These are phyloP conservation scores for Caenorhabditis macrosperma DNA, from an alignment of 2,888 invertebrate genomes.

Conservation along the genomic window DNA sequence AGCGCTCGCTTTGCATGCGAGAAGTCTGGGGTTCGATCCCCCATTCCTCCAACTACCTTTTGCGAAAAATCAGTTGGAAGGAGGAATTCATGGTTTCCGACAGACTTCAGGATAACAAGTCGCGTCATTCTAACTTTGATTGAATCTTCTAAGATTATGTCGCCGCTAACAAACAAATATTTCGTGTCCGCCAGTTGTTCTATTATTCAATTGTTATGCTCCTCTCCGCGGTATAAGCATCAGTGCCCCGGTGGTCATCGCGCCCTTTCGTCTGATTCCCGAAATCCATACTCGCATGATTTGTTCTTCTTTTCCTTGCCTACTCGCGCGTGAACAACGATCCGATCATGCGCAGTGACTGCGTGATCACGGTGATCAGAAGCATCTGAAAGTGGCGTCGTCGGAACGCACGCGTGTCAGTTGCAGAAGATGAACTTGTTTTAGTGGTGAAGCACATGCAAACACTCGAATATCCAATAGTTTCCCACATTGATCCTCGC, in stretches of 20 bases:
- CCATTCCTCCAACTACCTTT: conserved; percentile 67
- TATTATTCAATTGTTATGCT: conserved; percentile 51
- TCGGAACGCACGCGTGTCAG: conserved; percentile 33
- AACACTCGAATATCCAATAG: conserved; percentile 5
- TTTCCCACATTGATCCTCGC: conserved; percentile 24
- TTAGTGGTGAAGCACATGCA: conserved; percentile 11
- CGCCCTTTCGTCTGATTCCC: conserved; percentile 34
- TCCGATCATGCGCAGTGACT: conserved; percentile 14
- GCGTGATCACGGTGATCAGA: conserved; percentile 33
- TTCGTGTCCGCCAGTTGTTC: conserved; percentile 9
- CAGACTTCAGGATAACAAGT: not conserved
- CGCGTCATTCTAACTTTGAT: not conserved
- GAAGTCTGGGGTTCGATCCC: conserved; percentile 73
- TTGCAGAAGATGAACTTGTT: conserved; percentile 8
- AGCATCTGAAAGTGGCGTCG: conserved; percentile 25
- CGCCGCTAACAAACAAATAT: not conserved
- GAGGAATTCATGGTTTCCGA: too few relatives aligned
- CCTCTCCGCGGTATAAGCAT: conserved; percentile 16
- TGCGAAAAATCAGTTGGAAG: not conserved
- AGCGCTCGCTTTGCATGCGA: conserved; percentile 76
- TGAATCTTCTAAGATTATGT: not conserved
- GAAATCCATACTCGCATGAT: conserved; percentile 41
- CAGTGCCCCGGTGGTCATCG: conserved; percentile 19
- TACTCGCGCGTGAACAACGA: conserved; percentile 21
- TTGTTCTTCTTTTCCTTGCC: conserved; percentile 11